These are phyloP conservation scores for Drosophila lutescens DNA, from an alignment of 2,888 invertebrate genomes.

Conservation along the genomic window DNA sequence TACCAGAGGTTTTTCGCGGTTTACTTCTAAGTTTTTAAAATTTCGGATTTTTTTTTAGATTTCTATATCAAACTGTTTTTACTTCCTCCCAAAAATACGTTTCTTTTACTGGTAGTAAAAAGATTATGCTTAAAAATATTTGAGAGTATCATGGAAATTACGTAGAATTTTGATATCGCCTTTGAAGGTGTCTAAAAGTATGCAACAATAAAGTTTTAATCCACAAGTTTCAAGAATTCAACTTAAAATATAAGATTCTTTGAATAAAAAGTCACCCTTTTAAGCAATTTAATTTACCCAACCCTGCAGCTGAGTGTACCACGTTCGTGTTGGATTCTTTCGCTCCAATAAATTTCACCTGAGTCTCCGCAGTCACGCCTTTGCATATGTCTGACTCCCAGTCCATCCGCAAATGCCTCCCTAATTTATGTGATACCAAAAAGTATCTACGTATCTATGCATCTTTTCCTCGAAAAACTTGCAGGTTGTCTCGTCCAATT, in stretches of 20 bases:
- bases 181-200: background rate
- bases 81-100: too few species aligned
- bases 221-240: too few species aligned
- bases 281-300: background rate
- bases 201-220: background rate
- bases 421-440: constrained; percentile 68
- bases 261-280: background rate
- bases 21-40: background rate
- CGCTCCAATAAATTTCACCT: constrained; percentile 77
- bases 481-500: constrained; percentile 56
- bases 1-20: background rate
- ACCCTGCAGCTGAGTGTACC: constrained; percentile 49
- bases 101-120: too few species aligned
- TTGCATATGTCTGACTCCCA: constrained; percentile 74
- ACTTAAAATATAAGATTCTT: too few species aligned
- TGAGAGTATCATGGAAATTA: background rate
- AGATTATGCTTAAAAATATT: too few species aligned
- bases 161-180: background rate
- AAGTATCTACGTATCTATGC: constrained; percentile 34
- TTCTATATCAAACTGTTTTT: too few species aligned
- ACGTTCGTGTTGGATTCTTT: constrained; percentile 34
- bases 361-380: constrained; percentile 75
- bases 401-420: constrained; percentile 22
- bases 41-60: too few species aligned
- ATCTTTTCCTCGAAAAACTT: constrained; percentile 40